phyloP scores from a whole-genome alignment of 2,797 vertebrate genomes.

The Jordanella pulchra region DNA sequence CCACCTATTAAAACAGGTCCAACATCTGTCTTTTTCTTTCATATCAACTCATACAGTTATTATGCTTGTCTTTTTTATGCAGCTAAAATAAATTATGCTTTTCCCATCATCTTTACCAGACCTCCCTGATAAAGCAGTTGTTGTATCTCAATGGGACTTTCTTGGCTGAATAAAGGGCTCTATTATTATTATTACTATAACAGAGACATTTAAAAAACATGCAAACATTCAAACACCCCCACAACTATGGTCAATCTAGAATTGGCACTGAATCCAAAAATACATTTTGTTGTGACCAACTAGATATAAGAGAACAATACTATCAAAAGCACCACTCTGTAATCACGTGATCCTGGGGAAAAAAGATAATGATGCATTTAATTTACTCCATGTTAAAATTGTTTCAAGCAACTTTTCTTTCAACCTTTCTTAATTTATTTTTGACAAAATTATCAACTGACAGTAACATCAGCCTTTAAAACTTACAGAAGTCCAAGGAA shows the following conservation, averaged over 20 bases:
- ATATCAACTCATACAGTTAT: neutral
- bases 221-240: neutral
- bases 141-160: neutral
- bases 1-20: too few relatives aligned
- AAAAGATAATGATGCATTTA: neutral
- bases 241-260: neutral
- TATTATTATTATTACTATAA: neutral
- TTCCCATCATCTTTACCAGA: neutral
- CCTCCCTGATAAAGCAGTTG: neutral
- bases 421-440: neutral
- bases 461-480: neutral
- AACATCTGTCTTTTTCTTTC: constrained; percentile 2
- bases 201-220: neutral
- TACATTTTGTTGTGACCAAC: neutral
- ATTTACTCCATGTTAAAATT: neutral
- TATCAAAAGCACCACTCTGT: neutral
- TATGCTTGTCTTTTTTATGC: neutral
- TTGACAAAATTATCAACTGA: neutral
- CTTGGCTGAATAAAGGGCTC: neutral
- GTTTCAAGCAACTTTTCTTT: neutral
- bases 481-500: neutral
- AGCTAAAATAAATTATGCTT: neutral
- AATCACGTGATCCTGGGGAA: neutral
- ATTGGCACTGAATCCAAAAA: neutral
- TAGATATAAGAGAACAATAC: neutral